Percentiles rank a stretch among this genome's conserved stretches.
Evolutionary conservation across 1,140 invertebrate species (phyloP).

Genomic region (Lutraria rhynchaena): DNA sequence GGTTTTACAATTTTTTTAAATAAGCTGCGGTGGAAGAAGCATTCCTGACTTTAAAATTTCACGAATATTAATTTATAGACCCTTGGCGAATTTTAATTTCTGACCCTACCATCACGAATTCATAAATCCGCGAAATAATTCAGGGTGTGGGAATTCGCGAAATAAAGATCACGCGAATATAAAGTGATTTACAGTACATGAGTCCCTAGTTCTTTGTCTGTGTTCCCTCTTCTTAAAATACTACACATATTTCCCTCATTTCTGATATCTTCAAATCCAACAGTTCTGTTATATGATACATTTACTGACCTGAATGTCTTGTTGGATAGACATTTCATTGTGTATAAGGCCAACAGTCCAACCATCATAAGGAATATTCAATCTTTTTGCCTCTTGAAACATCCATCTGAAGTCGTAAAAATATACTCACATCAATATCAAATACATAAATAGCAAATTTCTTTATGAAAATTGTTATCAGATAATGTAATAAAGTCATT

Average conservation of each 20-base stretch:
- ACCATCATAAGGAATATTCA: neutral
- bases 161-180: too few species aligned
- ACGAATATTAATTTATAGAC: too few species aligned
- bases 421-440: neutral
- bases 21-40: constrained; percentile 41
- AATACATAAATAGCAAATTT: neutral
- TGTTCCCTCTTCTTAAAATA: constrained; percentile 16
- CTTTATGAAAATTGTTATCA: neutral
- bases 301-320: constrained; percentile 24
- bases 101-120: too few species aligned
- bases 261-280: constrained; percentile 19
- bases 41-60: constrained; percentile 44
- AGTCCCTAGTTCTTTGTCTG: neutral
- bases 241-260: constrained; percentile 10
- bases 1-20: constrained; percentile 5
- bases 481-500: too few species aligned
- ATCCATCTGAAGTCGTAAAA: constrained; percentile 48
- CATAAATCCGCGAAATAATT: too few species aligned
- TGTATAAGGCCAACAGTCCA: constrained; percentile 26
- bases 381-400: constrained; percentile 5
- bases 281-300: constrained; percentile 10
- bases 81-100: too few species aligned
- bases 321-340: constrained; percentile 53
- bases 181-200: constrained; percentile 19
- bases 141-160: too few species aligned